Percentiles rank a stretch among this genome's conserved stretches.
Conservation (phyloP, 2,888 invertebrate genomes). For the Lomographa bimaculata region DNA sequence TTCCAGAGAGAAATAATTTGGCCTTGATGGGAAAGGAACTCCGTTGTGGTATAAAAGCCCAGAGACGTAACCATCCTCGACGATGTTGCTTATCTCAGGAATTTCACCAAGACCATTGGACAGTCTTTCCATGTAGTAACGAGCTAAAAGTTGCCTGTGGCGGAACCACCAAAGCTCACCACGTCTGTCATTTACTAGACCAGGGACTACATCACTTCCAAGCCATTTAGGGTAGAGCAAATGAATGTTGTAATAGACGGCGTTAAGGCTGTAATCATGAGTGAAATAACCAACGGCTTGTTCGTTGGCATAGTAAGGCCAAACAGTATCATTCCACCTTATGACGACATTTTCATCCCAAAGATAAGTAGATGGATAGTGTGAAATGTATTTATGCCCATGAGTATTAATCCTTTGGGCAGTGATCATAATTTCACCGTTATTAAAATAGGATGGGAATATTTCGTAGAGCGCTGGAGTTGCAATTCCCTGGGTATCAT, state of each 20-base stretch:
- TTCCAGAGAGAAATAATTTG: conserved; percentile 78
- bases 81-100: conserved; percentile 78
- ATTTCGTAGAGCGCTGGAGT: conserved; percentile 89
- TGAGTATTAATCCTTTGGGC: conserved; percentile 84
- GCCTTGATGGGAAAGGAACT: conserved; percentile 85
- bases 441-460: conserved; percentile 88
- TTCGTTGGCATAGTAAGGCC: conserved; percentile 81
- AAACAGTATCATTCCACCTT: conserved; percentile 85
- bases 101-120: conserved; percentile 88
- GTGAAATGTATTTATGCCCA: conserved; percentile 51
- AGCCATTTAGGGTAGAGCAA: conserved; percentile 87
- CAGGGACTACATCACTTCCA: conserved; percentile 75
- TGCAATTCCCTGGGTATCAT: conserved; percentile 85
- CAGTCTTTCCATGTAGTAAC: conserved; percentile 90
- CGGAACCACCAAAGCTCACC: conserved; percentile 85
- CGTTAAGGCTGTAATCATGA: conserved; percentile 87
- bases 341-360: conserved; percentile 81
- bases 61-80: conserved; percentile 85
- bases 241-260: conserved; percentile 85
- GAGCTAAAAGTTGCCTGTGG: conserved; percentile 87
- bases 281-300: conserved; percentile 87
- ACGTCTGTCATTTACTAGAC: conserved; percentile 80
- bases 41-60: conserved; percentile 86
- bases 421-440: conserved; percentile 86
- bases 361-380: conserved; percentile 55